A percentile compares a stretch with the other conserved stretches of the same genome.
Conservation (phyloP, 2,113 vertebrate species). For the Vimba vimba region DNA sequence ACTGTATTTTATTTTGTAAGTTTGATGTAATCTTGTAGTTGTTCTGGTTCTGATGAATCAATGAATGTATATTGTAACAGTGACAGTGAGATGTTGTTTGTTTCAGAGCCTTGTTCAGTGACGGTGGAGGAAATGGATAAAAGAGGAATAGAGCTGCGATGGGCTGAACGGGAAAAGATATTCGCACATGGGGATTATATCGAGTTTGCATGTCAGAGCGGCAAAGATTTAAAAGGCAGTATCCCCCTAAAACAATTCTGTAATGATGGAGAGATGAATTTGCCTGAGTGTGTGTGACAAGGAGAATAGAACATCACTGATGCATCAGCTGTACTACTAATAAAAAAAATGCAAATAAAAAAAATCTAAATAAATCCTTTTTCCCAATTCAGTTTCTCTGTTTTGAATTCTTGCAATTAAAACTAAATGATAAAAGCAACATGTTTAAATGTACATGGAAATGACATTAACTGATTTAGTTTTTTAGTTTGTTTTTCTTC, state of each 20-base stretch:
- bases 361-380: background rate
- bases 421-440: too few species aligned
- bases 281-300: background rate
- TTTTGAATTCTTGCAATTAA: too few species aligned
- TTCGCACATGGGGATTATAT: accelerated
- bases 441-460: too few species aligned
- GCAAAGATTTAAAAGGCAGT: background rate
- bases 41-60: conserved; percentile 34
- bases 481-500: too few species aligned
- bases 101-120: background rate
- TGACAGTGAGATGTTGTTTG: background rate
- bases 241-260: background rate
- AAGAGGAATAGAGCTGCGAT: background rate
- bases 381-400: too few species aligned
- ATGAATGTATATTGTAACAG: background rate
- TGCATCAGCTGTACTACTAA: background rate
- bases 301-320: background rate
- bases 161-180: background rate
- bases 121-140: background rate
- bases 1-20: background rate
- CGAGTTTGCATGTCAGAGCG: accelerated
- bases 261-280: background rate
- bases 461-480: too few species aligned
- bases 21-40: background rate
- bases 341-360: too few species aligned